A percentile compares a stretch with the other conserved stretches of the same genome.
Evolutionary conservation across 2,113 vertebrate species (phyloP).

Genomic region (Chlamydotis undulata): DNA sequence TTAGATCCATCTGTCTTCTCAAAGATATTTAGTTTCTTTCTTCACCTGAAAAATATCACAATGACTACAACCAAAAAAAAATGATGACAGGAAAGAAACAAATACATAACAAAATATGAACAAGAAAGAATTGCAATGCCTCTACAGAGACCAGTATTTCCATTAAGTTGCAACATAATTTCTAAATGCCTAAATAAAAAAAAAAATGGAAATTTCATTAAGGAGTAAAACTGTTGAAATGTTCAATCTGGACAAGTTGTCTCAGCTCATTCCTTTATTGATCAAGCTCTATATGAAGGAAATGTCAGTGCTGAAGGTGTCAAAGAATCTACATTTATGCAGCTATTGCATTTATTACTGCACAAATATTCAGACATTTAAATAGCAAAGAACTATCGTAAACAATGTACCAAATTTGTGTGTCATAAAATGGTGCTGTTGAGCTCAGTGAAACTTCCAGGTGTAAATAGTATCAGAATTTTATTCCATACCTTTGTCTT

Average conservation of each 20-base stretch:
- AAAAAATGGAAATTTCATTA: slow-evolving; percentile 21
- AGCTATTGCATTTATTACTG: neutral
- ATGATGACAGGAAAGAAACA: neutral
- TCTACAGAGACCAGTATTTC: slow-evolving; percentile 34
- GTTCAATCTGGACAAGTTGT: neutral
- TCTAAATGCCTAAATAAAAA: slow-evolving; percentile 36
- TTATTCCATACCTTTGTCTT: neutral
- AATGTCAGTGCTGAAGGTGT: neutral
- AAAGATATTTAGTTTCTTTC: slow-evolving; percentile 41
- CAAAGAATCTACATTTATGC: neutral
- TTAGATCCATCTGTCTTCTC: slow-evolving; percentile 36
- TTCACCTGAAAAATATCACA: slow-evolving; percentile 38
- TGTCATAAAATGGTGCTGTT: neutral
- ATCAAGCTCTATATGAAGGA: neutral
- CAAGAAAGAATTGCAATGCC: slow-evolving; percentile 30
- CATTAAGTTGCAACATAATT: slow-evolving; percentile 38
- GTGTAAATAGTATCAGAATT: neutral
- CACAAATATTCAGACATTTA: neutral
- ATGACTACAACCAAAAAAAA: slow-evolving; percentile 24
- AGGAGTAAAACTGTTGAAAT: slow-evolving; percentile 13
- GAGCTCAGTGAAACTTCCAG: neutral
- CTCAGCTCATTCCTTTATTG: neutral
- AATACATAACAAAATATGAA: slow-evolving; percentile 29
- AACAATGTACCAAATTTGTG: neutral
- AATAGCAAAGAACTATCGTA: neutral